These are phyloP conservation scores for Trissolcus basalis DNA, from an alignment of 1,140 invertebrate genomes.

Conservation along the genomic window DNA sequence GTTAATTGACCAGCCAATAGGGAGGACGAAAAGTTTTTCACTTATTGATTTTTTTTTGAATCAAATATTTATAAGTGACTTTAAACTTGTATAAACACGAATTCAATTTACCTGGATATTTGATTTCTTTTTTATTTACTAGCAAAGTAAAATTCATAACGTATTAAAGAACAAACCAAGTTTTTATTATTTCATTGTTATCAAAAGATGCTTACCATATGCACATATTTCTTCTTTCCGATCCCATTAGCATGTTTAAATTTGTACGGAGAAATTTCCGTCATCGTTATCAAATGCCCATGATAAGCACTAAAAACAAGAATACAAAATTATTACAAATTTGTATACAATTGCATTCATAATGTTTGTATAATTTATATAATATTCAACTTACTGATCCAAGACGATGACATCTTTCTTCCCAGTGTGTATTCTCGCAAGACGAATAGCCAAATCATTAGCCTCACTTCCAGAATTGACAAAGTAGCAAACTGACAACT, in stretches of 20 bases:
- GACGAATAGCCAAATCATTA: conserved; percentile 95
- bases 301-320: conserved; percentile 94
- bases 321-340: too few species aligned
- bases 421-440: conserved; percentile 92
- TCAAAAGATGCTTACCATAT: conserved; percentile 84
- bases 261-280: conserved; percentile 98
- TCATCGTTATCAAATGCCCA: conserved; percentile 94
- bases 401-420: conserved; percentile 93
- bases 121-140: too few species aligned
- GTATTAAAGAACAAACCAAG: too few species aligned
- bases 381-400: conserved; percentile 91
- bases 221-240: conserved; percentile 92
- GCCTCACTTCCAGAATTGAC: conserved; percentile 99
- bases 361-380: too few species aligned
- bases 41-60: too few species aligned
- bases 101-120: too few species aligned
- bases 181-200: not conserved
- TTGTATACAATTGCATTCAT: too few species aligned
- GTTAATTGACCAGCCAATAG: too few species aligned
- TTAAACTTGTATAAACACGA: too few species aligned
- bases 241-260: conserved; percentile 89
- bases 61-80: too few species aligned
- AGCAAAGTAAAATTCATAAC: too few species aligned
- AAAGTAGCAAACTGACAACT: conserved; percentile 94
- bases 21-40: too few species aligned